Conservation (phyloP, 2,797 vertebrate genomes). For the Crenuchus spilurus region DNA sequence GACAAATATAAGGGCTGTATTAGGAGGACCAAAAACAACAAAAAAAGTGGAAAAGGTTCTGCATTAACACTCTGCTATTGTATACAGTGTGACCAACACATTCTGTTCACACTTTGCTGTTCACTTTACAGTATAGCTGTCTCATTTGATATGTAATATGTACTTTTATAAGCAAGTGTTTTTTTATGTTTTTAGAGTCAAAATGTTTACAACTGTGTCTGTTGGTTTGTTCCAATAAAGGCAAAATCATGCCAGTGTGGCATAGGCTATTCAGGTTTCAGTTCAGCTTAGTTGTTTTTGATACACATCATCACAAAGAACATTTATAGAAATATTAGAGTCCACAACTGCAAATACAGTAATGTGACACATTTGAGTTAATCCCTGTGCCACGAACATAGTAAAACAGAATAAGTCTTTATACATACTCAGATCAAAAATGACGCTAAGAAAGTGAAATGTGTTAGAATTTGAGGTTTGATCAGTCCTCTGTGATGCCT, state of each 20-base stretch:
- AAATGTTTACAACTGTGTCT: conserved; percentile 46
- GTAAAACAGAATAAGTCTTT: no score
- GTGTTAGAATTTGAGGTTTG: neutral
- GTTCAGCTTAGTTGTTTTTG: neutral
- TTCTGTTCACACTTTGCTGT: conserved; percentile 42
- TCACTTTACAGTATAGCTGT: conserved; percentile 25
- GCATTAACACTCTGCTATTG: conserved; percentile 9
- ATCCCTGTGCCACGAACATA: no score
- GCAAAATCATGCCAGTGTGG: conserved; percentile 9
- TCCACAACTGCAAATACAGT: no score
- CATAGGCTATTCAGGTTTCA: neutral
- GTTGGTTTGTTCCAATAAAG: conserved; percentile 42
- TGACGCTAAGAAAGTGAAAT: no score
- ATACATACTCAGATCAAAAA: no score
- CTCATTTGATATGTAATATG: conserved; percentile 11
- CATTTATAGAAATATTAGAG: no score
- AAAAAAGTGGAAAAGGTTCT: neutral
- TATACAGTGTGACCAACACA: conserved; percentile 38
- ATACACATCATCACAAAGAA: no score
- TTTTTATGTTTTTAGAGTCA: conserved; percentile 41
- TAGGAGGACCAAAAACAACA: neutral
- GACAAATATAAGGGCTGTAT: neutral
- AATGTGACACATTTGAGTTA: no score
- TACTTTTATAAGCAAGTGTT: conserved; percentile 34
- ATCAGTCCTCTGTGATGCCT: neutral